Evolutionary conservation across 2,888 invertebrate species (phyloP), one percentile per base, ranked within the genome.

Genomic region (Noctua janthe): DNA sequence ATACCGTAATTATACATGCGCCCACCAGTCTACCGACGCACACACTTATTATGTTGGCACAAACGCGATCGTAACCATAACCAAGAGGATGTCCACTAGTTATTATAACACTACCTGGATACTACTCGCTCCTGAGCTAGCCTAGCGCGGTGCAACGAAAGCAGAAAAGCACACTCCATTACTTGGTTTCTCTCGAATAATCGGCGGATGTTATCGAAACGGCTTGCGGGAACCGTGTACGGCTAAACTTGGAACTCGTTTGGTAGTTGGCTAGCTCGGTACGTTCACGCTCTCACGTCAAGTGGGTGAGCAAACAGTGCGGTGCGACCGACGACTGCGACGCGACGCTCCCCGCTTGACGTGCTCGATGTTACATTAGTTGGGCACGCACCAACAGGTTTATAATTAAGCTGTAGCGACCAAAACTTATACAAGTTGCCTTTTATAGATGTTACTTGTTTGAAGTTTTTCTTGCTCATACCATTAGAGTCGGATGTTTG

Each of bases 1-100:
- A 93, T 92, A 94, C 92, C 94, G 94, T 95, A 94, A 95, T 95
- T 96, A 96, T 94, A 95, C 94, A 93, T 95, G 96, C 96, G 96
- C 95, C 96, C 95, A 95, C 95, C 92, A 93, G 96, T 96, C 96
- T 95, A 89, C 95, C 94, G 92, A 91, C 92, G 91, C 93, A 90
- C 92, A 88, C 89, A 90, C 91, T 84, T 83, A 91, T 91, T 90
- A 90, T 84, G 81, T 84, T 78, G 76, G 80, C 83, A 84, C 85
- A 87, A 83, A 74, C 71, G 74, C 71, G 85, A 89, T 85, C 86
- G 83, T 88, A 85, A 85, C 89, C 88, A 89, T 89, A 88, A 83
- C 80, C 84, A 80, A 84, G 76, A 86, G 79, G 82, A 87, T 80
- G 76, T 29, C 73, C 73, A 76, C 49, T 67, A 29, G 67, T 49